These are phyloP conservation scores for Porites lobata DNA, from an alignment of 92 coral and sea anemone species.

Conservation along the genomic window DNA sequence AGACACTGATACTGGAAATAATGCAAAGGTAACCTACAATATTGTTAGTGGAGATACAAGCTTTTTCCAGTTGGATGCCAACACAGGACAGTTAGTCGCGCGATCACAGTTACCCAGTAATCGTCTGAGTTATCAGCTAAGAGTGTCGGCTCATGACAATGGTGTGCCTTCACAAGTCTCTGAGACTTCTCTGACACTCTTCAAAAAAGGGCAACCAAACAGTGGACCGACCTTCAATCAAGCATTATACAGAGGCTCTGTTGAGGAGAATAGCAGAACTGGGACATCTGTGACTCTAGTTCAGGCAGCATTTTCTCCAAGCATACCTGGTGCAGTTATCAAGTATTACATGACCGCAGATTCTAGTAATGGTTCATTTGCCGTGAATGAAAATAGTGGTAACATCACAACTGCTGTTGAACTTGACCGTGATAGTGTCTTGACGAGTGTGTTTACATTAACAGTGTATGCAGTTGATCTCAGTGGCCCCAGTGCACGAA, in stretches of 20 bases:
- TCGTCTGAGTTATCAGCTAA: constrained; percentile 55
- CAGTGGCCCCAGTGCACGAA: constrained; percentile 68
- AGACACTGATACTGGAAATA: constrained; percentile 80
- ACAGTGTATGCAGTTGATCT: constrained; percentile 85
- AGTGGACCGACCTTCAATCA: constrained; percentile 78
- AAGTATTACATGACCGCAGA: constrained; percentile 88
- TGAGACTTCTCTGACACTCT: constrained; percentile 67
- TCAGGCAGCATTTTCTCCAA: constrained; percentile 60
- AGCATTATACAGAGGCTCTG: constrained; percentile 60
- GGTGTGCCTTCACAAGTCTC: constrained; percentile 66
- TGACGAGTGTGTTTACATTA: constrained; percentile 62
- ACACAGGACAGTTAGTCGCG: constrained; percentile 72
- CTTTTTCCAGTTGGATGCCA: constrained; percentile 61
- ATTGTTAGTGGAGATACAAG: constrained; percentile 50
- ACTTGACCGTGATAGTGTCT: constrained; percentile 86
- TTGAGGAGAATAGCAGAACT: constrained; percentile 68
- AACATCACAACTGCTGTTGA: constrained; percentile 55
- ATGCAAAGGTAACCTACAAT: constrained; percentile 76
- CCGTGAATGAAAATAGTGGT: constrained; percentile 76
- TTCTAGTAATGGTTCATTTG: constrained; percentile 81
- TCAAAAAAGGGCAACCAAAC: constrained; percentile 70
- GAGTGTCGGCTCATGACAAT: constrained; percentile 75
- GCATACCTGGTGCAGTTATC: constrained; percentile 45
- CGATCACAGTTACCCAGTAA: constrained; percentile 37
- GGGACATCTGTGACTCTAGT: constrained; percentile 79